Evolutionary conservation across 2,797 vertebrate genomes (phyloP).

Genomic region (Amblyopsis hoosieri): DNA sequence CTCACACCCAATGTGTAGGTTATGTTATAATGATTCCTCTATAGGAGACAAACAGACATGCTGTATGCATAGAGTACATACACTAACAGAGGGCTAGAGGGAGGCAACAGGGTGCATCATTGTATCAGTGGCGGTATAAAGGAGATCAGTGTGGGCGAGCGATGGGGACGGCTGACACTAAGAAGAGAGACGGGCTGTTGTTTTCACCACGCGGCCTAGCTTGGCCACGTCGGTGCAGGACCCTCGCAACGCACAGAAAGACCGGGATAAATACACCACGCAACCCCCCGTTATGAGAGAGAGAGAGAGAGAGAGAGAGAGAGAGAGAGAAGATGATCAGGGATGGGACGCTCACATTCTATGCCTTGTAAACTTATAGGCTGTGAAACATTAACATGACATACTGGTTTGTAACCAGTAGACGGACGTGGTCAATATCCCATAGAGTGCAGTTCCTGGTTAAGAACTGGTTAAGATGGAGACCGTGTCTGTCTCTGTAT

Average conservation of each 20-base stretch:
- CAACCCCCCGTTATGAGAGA: background rate
- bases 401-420: background rate
- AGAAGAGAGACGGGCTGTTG: conserved; percentile 72
- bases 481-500: background rate
- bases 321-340: conserved; percentile 7
- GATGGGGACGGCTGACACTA: conserved; percentile 73
- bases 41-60: background rate
- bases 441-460: conserved; percentile 40
- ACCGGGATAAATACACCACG: background rate
- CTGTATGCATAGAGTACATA: too few relatives aligned
- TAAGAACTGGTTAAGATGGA: conserved; percentile 6
- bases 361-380: conserved; percentile 30
- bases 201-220: conserved; percentile 52
- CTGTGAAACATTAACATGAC: conserved; percentile 15
- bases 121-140: conserved; percentile 65
- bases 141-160: conserved; percentile 64
- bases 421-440: conserved; percentile 39
- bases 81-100: conserved; percentile 1
- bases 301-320: conserved; percentile 20
- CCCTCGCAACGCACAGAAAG: conserved; percentile 1
- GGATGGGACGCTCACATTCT: background rate
- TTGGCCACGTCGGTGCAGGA: conserved; percentile 48
- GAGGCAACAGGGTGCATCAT: conserved; percentile 57
- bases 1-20: background rate
- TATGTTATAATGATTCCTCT: background rate